Percentiles rank a stretch among this genome's conserved stretches.
Evolutionary conservation across 2,113 vertebrate genomes (phyloP).

Genomic region (Callaeas wilsoni): DNA sequence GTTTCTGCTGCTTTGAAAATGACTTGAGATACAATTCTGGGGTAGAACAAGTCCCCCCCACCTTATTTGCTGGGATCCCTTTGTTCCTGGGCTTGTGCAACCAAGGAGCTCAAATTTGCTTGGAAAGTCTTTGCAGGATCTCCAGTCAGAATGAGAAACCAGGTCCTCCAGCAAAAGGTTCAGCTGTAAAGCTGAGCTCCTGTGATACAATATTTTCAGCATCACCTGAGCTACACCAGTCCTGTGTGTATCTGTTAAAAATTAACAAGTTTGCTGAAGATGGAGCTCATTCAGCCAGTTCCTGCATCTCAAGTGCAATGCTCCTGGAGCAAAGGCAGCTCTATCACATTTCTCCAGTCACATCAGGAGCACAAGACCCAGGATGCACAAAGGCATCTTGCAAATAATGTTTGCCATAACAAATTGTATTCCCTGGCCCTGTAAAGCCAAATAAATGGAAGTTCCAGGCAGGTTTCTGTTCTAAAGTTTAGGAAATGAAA

Average conservation of each 20-base stretch:
- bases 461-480: background rate
- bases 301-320: background rate
- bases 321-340: background rate
- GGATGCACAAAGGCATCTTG: background rate
- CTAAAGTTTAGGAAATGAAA: background rate
- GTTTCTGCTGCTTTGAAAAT: background rate
- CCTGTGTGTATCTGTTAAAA: background rate
- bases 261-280: background rate
- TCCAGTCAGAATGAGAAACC: background rate
- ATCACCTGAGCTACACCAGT: background rate
- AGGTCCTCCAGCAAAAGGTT: background rate
- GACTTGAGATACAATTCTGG: background rate
- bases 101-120: background rate
- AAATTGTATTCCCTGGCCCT: background rate
- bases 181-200: background rate
- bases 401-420: background rate
- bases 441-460: background rate
- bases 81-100: background rate
- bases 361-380: background rate
- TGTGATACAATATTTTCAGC: background rate
- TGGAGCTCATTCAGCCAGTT: background rate
- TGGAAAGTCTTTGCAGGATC: background rate
- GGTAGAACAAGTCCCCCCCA: background rate
- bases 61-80: background rate
- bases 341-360: background rate